A percentile compares a stretch with the other conserved stretches of the same genome.
Conservation (phyloP, 2,797 vertebrate species). For the Coregonus suidteri region DNA sequence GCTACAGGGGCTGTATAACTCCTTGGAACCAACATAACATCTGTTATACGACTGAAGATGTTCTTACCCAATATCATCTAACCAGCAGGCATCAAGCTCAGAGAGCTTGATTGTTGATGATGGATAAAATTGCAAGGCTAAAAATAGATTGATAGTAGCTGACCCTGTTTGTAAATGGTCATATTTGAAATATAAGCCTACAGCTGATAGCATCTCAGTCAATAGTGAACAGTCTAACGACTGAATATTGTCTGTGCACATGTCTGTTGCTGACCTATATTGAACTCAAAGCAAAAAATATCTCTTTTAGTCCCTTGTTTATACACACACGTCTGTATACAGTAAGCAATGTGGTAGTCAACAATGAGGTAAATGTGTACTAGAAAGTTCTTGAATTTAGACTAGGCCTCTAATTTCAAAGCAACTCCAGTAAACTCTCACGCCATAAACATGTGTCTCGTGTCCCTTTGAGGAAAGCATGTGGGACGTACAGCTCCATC, state of each 20-base stretch:
- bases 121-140: constrained; percentile 1
- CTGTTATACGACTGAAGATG: constrained; percentile 25
- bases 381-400: constrained; percentile 19
- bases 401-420: constrained; percentile 43
- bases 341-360: neutral
- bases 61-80: constrained; percentile 17
- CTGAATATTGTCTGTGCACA: neutral
- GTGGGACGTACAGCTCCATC: neutral
- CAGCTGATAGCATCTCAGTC: neutral
- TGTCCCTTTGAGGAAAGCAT: neutral
- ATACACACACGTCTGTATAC: constrained; percentile 21
- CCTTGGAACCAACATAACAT: constrained; percentile 28
- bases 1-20: constrained; percentile 30
- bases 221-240: neutral
- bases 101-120: constrained; percentile 9
- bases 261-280: neutral
- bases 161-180: neutral
- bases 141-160: neutral
- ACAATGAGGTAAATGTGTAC: constrained; percentile 15
- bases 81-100: neutral
- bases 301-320: neutral
- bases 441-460: constrained; percentile 45
- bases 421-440: constrained; percentile 34
- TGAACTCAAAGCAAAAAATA: neutral
- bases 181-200: neutral